Conservation (phyloP, 1,140 invertebrate species). For the Drosophila nebulosa region DNA sequence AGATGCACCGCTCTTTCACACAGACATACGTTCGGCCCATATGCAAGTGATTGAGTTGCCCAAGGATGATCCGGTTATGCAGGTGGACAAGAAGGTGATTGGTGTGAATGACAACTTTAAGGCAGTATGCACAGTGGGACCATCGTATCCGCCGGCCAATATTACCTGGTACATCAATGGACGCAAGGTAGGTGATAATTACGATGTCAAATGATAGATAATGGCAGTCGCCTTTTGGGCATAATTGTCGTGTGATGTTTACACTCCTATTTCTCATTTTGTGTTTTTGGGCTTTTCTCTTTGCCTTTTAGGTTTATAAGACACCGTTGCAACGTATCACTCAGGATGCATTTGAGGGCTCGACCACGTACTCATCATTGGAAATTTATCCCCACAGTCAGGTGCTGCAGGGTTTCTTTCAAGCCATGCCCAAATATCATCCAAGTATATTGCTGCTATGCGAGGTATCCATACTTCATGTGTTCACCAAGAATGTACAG, state of each 20-base stretch:
- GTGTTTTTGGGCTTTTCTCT: neutral
- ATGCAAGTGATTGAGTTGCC: conserved; percentile 84
- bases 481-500: conserved; percentile 78
- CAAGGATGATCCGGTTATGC: conserved; percentile 75
- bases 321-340: conserved; percentile 75
- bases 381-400: conserved; percentile 77
- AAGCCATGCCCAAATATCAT: conserved; percentile 73
- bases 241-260: conserved; percentile 3
- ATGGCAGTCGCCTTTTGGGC: neutral
- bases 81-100: conserved; percentile 78
- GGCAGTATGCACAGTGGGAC: conserved; percentile 82
- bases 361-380: conserved; percentile 68
- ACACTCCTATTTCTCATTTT: neutral
- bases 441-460: conserved; percentile 69
- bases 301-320: conserved; percentile 57
- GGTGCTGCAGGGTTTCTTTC: conserved; percentile 76
- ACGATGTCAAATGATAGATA: neutral
- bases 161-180: conserved; percentile 87
- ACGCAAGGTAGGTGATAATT: conserved; percentile 83
- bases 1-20: conserved; percentile 87
- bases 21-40: conserved; percentile 85
- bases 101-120: conserved; percentile 75
- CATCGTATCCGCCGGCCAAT: conserved; percentile 85
- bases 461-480: conserved; percentile 75
- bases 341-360: conserved; percentile 73